A percentile compares a stretch with the other conserved stretches of the same genome.
Evolutionary conservation across 2,888 invertebrate genomes (phyloP).

Genomic region (Minunthozetes semirufus): DNA sequence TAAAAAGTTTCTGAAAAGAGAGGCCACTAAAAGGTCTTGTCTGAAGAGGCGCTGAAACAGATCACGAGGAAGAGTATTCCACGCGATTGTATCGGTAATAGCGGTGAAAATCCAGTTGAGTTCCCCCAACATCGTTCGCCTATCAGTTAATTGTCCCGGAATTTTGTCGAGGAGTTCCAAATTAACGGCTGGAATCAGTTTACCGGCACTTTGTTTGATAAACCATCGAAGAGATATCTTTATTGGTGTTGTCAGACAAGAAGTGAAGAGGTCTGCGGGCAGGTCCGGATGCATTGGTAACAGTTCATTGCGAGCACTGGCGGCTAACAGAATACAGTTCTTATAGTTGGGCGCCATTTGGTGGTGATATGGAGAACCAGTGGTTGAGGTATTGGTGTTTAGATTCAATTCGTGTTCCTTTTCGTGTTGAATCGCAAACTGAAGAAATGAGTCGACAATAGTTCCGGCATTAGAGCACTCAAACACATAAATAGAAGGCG

Average conservation of each 20-base stretch:
- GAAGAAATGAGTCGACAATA: slow-evolving; percentile 69
- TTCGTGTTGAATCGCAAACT: slow-evolving; percentile 85
- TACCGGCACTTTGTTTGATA: slow-evolving; percentile 72
- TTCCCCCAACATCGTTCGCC: slow-evolving; percentile 95
- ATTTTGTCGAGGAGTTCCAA: slow-evolving; percentile 87
- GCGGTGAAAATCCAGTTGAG: slow-evolving; percentile 99
- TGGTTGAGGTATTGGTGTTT: slow-evolving; percentile 19
- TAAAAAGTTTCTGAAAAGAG: slow-evolving; percentile 91
- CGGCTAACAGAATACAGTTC: slow-evolving; percentile 92
- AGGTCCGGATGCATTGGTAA: slow-evolving; percentile 95
- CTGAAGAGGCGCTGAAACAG: slow-evolving; percentile 93
- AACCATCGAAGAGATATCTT: slow-evolving; percentile 93
- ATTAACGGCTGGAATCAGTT: slow-evolving; percentile 71
- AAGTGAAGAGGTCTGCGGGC: slow-evolving; percentile 94
- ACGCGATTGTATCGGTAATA: slow-evolving; percentile 98
- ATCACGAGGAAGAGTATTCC: slow-evolving; percentile 91
- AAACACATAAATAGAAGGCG: slow-evolving; percentile 97
- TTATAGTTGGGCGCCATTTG: slow-evolving; percentile 54
- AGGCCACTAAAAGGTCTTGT: slow-evolving; percentile 95
- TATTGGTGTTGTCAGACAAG: slow-evolving; percentile 96
- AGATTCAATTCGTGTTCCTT: slow-evolving; percentile 61
- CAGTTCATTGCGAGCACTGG: slow-evolving; percentile 85
- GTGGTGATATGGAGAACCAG: slow-evolving; percentile 44
- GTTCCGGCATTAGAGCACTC: slow-evolving; percentile 98
- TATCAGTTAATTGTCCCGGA: slow-evolving; percentile 87